Evolutionary conservation across 2,888 invertebrate species (phyloP), one percentile per base, ranked within the genome.

Genomic region (Hartigia nigra): DNA sequence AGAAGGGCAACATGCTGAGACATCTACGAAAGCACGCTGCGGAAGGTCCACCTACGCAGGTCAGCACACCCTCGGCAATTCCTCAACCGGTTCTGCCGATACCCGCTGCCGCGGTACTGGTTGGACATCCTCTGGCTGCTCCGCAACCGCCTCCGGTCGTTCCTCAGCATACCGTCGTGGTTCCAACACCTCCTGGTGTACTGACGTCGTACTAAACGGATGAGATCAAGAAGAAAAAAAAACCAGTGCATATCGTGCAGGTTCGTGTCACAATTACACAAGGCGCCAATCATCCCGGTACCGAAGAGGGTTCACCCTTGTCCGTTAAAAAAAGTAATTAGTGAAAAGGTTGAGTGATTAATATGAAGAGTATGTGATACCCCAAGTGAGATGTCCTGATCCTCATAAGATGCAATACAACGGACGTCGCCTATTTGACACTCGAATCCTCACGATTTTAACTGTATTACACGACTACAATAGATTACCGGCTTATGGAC

Each of bases 1-100:
- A 96, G 92, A 94, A 96, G 82, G 96, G 96, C 31, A 96, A 96
- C 89, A 93, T 96, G 92, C 90, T 95, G 87, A 93, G 96, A 76
- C 96, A 96, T 88, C 92, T 96, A 87, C 93, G 95, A 82, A 96
- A 95, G 88, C 96, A 96, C 87, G 93, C 93, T 36, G 92, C 93
- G 9, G 94, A 94, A 78, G 91, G 91, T 1, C 89, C 91, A 12
- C 91, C 91, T 32, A 91, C 91, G 12, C 91, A 91, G 82, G 91
- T 91, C 14, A 89, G 86, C 80, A 88, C 91, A 1, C 88, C 91
- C 0, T 89, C 91, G 34, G 88, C 89, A 55, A 90, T 91, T 80
- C 88, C 91, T 0, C 91, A 90, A 39, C 85, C 90, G 0, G 90
- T 90, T n/a, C 79, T 90, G 70, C 91, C 91, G 37, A 88, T 91